These are phyloP conservation scores for Papilio glaucus DNA, from an alignment of 1,140 invertebrate genomes.

Conservation along the genomic window DNA sequence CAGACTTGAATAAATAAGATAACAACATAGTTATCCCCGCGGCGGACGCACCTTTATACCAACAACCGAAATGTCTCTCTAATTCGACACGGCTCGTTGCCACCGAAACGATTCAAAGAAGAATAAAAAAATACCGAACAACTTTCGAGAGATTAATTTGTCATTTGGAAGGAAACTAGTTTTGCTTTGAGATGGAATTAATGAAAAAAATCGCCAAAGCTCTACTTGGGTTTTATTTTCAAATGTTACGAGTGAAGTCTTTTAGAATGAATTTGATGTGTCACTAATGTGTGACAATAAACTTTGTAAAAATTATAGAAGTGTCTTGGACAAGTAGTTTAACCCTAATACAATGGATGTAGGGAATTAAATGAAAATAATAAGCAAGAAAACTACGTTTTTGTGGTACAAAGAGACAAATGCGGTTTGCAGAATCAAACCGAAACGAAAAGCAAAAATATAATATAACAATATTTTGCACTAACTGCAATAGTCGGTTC, in stretches of 20 bases:
- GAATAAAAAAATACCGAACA: conserved; percentile 54
- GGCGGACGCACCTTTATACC: conserved; percentile 52
- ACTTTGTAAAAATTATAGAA: too few relatives aligned
- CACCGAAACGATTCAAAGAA: conserved; percentile 61
- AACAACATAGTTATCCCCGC: conserved; percentile 11
- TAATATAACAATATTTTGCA: too few relatives aligned
- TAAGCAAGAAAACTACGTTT: too few relatives aligned
- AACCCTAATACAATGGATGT: too few relatives aligned
- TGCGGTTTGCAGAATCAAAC: too few relatives aligned
- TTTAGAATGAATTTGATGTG: background rate
- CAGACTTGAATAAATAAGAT: conserved; percentile 20
- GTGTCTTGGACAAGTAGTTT: too few relatives aligned
- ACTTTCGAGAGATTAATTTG: conserved; percentile 78
- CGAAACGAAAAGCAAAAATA: too few relatives aligned
- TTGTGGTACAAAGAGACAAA: too few relatives aligned
- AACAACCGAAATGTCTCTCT: conserved; percentile 72
- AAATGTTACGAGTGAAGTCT: background rate
- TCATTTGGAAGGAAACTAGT: conserved; percentile 76
- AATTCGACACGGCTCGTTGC: conserved; percentile 67
- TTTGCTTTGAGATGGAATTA: conserved; percentile 45
- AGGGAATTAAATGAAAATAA: too few relatives aligned
- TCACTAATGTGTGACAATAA: too few relatives aligned
- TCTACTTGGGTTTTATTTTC: background rate
- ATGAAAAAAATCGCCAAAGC: conserved; percentile 38
- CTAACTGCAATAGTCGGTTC: too few relatives aligned